Conservation (phyloP, 2,888 invertebrate genomes). For the Micropterix aruncella region DNA sequence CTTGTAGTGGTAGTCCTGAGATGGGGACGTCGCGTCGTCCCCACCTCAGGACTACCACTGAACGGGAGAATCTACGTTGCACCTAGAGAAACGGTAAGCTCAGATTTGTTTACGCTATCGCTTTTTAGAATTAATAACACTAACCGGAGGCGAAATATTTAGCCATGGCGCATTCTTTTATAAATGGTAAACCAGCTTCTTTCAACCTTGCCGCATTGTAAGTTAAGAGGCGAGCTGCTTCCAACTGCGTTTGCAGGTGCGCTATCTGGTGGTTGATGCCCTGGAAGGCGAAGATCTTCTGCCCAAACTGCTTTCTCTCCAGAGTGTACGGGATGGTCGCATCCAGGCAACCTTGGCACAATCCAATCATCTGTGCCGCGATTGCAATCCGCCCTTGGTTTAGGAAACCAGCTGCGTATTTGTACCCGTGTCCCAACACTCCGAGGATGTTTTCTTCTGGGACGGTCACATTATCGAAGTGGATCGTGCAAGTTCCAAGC, state of each 20-base stretch:
- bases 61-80: too few relatives aligned
- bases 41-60: too few relatives aligned
- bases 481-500: constrained; percentile 88
- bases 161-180: constrained; percentile 94
- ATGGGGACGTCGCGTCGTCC: too few relatives aligned
- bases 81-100: too few relatives aligned
- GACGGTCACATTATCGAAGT: constrained; percentile 87
- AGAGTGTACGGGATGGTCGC: constrained; percentile 89
- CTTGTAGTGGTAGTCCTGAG: too few relatives aligned
- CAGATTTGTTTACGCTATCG: constrained; percentile 1
- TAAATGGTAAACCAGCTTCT: constrained; percentile 69
- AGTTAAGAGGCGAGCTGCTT: constrained; percentile 76
- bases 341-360: constrained; percentile 90
- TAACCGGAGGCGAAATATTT: constrained; percentile 76
- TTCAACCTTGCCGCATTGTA: constrained; percentile 92
- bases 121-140: constrained; percentile 5
- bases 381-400: constrained; percentile 90
- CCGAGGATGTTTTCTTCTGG: constrained; percentile 75
- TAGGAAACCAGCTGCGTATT: constrained; percentile 88
- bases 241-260: constrained; percentile 74
- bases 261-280: constrained; percentile 94
- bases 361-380: constrained; percentile 86
- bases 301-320: constrained; percentile 90
- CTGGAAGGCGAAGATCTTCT: constrained; percentile 78
- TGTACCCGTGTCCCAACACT: constrained; percentile 85